Conservation (phyloP, 2,113 vertebrate species). For the Neogobius melanostomus region DNA sequence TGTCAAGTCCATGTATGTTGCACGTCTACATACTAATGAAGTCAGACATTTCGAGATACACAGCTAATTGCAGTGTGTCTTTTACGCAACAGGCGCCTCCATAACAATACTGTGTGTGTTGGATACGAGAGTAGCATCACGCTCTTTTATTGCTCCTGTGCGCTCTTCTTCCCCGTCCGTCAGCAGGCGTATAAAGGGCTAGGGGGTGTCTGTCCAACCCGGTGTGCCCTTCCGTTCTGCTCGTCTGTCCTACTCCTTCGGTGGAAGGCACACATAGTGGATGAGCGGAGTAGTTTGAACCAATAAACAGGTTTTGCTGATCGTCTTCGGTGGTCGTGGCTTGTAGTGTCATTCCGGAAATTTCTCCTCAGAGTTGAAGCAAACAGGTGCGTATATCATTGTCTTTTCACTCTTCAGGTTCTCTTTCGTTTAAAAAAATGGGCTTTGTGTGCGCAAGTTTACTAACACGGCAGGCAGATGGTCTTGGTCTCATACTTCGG, state of each 20-base stretch:
- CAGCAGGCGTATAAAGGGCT: slow-evolving; percentile 25
- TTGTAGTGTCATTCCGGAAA: slow-evolving; percentile 38
- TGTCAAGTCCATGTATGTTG: not conserved
- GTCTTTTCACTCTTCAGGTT: not conserved
- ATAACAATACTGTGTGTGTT: not conserved
- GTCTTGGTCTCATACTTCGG: not conserved
- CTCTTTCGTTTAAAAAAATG: not conserved
- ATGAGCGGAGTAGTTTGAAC: slow-evolving; percentile 49
- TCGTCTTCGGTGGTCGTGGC: not conserved
- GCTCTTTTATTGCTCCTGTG: slow-evolving; percentile 6
- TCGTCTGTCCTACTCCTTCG: slow-evolving; percentile 13
- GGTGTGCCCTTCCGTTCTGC: slow-evolving; percentile 16
- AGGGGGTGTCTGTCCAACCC: slow-evolving; percentile 54
- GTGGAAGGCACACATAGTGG: not conserved
- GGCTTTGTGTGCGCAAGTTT: not conserved
- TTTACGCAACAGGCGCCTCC: not conserved
- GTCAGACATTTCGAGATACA: slow-evolving; percentile 1
- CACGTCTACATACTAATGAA: not conserved
- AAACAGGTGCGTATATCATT: slow-evolving; percentile 62
- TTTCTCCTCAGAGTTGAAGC: slow-evolving; percentile 55
- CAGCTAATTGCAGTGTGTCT: not conserved
- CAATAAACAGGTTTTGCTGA: slow-evolving; percentile 22
- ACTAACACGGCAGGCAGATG: not conserved
- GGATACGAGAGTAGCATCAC: slow-evolving; percentile 44
- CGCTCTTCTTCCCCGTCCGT: slow-evolving; percentile 30